phyloP scores from a whole-genome alignment of 2,113 vertebrate genomes.

The Meleagris gallopavo region DNA sequence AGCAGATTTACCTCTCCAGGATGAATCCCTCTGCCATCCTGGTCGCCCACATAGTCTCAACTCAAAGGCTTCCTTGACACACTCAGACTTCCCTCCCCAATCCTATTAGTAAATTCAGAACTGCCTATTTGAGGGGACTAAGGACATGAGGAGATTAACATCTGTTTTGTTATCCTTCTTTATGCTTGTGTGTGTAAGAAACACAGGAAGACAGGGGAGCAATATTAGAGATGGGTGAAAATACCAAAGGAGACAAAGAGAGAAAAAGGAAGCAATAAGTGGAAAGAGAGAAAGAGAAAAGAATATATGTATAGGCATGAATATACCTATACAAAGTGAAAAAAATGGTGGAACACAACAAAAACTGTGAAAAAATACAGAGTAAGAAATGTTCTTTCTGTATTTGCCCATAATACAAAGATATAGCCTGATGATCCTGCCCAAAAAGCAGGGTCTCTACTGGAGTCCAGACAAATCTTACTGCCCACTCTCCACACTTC shows the following conservation, averaged over 20 bases:
- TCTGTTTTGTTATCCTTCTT: neutral
- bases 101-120: conserved; percentile 67
- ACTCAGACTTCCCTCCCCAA: conserved; percentile 38
- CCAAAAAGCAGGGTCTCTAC: neutral
- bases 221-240: neutral
- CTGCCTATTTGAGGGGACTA: conserved; percentile 11
- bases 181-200: neutral
- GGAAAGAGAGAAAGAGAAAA: neutral
- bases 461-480: neutral
- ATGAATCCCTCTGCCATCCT: conserved; percentile 21
- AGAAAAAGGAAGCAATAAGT: neutral
- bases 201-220: neutral
- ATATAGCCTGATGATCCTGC: neutral
- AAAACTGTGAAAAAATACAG: neutral
- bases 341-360: neutral
- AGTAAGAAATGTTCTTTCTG: neutral
- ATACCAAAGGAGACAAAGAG: neutral
- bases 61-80: conserved; percentile 15
- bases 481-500: neutral
- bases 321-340: neutral
- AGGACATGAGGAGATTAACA: conserved; percentile 48
- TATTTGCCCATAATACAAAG: neutral
- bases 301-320: neutral
- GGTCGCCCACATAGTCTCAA: neutral
- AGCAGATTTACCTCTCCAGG: neutral